Evolutionary conservation across 37 sponge, comb jelly and placozoan species (phyloP).

Genomic region (Mnemiopsis leidyi): DNA sequence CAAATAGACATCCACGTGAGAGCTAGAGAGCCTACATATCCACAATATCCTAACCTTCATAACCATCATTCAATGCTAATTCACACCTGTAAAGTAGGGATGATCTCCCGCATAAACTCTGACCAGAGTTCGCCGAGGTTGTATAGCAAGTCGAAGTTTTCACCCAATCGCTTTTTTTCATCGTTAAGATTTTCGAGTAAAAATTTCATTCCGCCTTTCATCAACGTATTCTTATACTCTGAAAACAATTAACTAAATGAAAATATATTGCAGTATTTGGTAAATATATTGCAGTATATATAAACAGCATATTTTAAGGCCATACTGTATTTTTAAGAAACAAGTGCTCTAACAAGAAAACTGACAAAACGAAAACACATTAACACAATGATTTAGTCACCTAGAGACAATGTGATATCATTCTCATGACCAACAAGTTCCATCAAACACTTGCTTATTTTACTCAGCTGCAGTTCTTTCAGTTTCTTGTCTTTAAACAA

Average conservation of each 20-base stretch:
- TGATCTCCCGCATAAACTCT: constrained; percentile 49
- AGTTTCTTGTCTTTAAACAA: constrained; percentile 46
- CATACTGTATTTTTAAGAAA: too few relatives aligned
- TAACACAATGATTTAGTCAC: too few relatives aligned
- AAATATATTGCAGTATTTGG: too few relatives aligned
- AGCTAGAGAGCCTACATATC: background rate
- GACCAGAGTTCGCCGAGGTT: constrained; percentile 34
- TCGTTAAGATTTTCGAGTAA: background rate
- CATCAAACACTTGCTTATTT: constrained; percentile 2
- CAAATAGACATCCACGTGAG: background rate
- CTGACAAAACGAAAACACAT: too few relatives aligned
- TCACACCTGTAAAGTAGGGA: constrained; percentile 39
- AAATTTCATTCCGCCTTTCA: constrained; percentile 35
- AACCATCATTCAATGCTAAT: background rate
- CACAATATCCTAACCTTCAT: too few relatives aligned
- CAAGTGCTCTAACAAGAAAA: too few relatives aligned
- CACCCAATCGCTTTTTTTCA: background rate
- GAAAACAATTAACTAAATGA: too few relatives aligned
- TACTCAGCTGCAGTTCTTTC: constrained; percentile 31
- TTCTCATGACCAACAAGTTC: constrained; percentile 41
- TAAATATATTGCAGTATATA: too few relatives aligned
- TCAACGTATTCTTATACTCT: constrained; percentile 48
- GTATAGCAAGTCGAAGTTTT: background rate
- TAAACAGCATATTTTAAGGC: too few relatives aligned
- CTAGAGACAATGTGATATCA: constrained; percentile 18